These are phyloP conservation scores for Pseudolycoriella hygida DNA, from an alignment of 2,888 invertebrate genomes.

Conservation along the genomic window DNA sequence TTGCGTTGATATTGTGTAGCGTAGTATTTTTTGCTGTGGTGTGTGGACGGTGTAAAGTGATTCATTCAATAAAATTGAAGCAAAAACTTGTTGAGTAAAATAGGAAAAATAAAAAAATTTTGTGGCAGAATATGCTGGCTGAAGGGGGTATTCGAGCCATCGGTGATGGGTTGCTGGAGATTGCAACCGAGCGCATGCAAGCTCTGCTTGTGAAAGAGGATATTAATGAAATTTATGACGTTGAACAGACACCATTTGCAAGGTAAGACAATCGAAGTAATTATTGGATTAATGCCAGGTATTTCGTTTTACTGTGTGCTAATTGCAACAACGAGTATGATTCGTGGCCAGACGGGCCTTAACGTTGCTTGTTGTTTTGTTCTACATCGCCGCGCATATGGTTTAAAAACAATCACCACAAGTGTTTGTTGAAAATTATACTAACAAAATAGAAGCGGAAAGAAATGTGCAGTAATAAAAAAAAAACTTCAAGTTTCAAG, in stretches of 20 bases:
- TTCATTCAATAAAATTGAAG: no score
- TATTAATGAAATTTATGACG: slow-evolving; percentile 59
- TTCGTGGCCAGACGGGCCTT: no score
- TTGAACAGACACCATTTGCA: slow-evolving; percentile 71
- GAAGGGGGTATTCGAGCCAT: slow-evolving; percentile 23
- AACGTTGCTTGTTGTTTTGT: no score
- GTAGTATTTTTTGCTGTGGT: background rate
- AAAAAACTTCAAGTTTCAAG: no score
- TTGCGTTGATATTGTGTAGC: background rate
- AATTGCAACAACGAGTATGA: no score
- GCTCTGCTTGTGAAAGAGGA: slow-evolving; percentile 53
- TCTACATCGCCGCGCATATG: no score
- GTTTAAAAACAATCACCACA: no score
- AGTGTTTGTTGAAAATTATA: no score
- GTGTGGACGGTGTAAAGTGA: background rate
- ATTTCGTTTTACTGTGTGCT: no score
- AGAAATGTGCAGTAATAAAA: no score
- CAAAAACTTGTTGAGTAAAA: no score
- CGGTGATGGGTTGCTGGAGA: slow-evolving; percentile 54
- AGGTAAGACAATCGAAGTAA: slow-evolving; percentile 38
- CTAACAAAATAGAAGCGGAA: no score
- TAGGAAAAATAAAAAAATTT: background rate
- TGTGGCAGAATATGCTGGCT: slow-evolving; percentile 3
- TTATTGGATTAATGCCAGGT: background rate
- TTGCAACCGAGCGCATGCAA: slow-evolving; percentile 47